Percentiles rank a stretch among this genome's conserved stretches.
Conservation (phyloP, 2,113 vertebrate species). For the Gobiocypris rarus region DNA sequence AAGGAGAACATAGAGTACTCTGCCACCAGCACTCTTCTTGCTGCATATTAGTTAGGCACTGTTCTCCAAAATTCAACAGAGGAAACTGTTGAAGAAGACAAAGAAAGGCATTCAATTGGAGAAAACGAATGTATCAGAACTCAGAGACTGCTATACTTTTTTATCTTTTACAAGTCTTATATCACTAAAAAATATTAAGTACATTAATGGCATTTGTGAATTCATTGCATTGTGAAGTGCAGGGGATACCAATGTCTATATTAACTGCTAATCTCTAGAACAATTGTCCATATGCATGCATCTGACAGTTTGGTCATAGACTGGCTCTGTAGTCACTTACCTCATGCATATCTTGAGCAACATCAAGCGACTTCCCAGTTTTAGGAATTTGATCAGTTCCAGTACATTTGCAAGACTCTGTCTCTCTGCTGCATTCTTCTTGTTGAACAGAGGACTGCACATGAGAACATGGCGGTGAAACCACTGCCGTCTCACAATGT, state of each 20-base stretch:
- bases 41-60: constrained; percentile 82
- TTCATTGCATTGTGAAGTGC: neutral
- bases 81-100: constrained; percentile 77
- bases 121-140: neutral
- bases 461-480: constrained; percentile 67
- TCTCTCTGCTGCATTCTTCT: constrained; percentile 81
- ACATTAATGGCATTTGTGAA: neutral
- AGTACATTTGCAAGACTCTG: constrained; percentile 80
- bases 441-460: constrained; percentile 76
- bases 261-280: neutral
- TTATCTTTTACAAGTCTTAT: too few relatives aligned
- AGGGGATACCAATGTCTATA: neutral
- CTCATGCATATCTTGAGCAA: constrained; percentile 84
- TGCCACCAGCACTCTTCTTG: constrained; percentile 96
- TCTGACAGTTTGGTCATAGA: neutral
- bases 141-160: neutral
- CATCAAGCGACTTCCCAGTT: constrained; percentile 81
- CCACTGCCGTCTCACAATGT: constrained; percentile 78
- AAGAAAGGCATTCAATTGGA: neutral
- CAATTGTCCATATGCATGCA: neutral
- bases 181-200: neutral
- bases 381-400: constrained; percentile 80
- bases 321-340: constrained; percentile 68
- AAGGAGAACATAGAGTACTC: constrained; percentile 90
- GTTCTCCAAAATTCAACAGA: constrained; percentile 81